Evolutionary conservation across 2,888 invertebrate genomes (phyloP), one percentile per base, ranked within the genome.

Genomic region (Drosophila paramelanica): DNA sequence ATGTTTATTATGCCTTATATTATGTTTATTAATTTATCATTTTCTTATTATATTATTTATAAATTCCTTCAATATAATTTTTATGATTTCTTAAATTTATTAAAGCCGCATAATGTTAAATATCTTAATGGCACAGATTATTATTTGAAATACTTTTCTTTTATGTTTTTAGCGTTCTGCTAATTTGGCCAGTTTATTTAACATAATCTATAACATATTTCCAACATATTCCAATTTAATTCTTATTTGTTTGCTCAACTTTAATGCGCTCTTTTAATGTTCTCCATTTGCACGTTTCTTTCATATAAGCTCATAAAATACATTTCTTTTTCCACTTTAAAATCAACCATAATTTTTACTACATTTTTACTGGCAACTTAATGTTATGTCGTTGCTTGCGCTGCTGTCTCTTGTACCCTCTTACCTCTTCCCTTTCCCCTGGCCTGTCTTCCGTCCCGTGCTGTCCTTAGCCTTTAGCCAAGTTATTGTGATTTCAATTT

Each of bases 401-500:
- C 42, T 52, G 43, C 25, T 20, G 11, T 13, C 65, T 3, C 23
- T 4, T 1, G 25, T 33, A 5, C 7, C 20, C 11, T 41, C 11
- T 13, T 41, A 5, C n/a, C 3, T 20, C 1, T 25, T 3, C 43
- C 5, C 23, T 31, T 13, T 13, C 5, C 38, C 20, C 10, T 31
- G 10, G 10, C 10, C n/a, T 23, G 20, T 49, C 52, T 27, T 41
- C 42, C 51, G 31, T 31, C 49, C 39, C 41, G 64, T 49, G 43
- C 67, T 49, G 43, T 13, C 42, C 10, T 10, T 66, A 5, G 20
- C 45, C 20, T 59, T 59, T 51, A 23, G 43, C 25, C 65, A 61
- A 81, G 62, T 81, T 74, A 83, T 82, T 82, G 84, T 84, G 81
- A 82, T 87, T 82, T 82, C 84, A 75, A 87, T 83, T 81, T 73